Evolutionary conservation across 1,140 invertebrate species (phyloP).

Genomic region (Macrotrachela quadricornifera): DNA sequence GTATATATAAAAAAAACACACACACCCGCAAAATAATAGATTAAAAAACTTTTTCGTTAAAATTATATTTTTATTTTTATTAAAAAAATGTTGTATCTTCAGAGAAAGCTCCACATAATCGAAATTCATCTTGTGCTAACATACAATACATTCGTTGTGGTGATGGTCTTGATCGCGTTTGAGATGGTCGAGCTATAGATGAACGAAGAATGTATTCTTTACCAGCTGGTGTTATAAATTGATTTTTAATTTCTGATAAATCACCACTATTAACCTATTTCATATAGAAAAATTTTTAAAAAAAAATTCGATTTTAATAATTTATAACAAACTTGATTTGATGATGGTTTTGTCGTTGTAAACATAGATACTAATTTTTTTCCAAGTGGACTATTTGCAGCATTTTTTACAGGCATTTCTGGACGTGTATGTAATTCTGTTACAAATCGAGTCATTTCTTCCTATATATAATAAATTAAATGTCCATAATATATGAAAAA

Average conservation of each 20-base stretch:
- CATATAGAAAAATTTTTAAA: slow-evolving; percentile 14
- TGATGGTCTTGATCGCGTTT: slow-evolving; percentile 35
- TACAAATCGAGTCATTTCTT: too few relatives aligned
- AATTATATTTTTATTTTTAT: too few relatives aligned
- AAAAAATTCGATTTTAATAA: too few relatives aligned
- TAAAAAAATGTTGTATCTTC: slow-evolving; percentile 43
- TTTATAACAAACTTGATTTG: too few relatives aligned
- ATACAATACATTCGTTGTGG: slow-evolving; percentile 45
- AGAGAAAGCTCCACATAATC: slow-evolving; percentile 46
- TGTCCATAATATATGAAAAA: too few relatives aligned
- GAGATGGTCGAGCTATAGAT: slow-evolving; percentile 38
- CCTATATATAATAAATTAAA: too few relatives aligned
- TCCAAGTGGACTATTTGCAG: neutral
- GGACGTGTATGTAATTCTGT: neutral
- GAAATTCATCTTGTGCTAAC: slow-evolving; percentile 40
- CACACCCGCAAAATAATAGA: too few relatives aligned
- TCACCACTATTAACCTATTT: neutral
- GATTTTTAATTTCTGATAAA: neutral
- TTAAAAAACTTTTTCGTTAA: neutral
- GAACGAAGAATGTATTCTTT: slow-evolving; percentile 48
- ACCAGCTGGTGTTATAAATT: slow-evolving; percentile 34
- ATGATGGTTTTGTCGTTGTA: slow-evolving; percentile 15
- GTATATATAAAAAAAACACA: too few relatives aligned
- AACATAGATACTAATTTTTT: slow-evolving; percentile 11
- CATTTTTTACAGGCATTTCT: neutral